Percentiles rank a stretch among this genome's conserved stretches.
Evolutionary conservation across 2,113 vertebrate species (phyloP).

Genomic region (Helogale parvula): DNA sequence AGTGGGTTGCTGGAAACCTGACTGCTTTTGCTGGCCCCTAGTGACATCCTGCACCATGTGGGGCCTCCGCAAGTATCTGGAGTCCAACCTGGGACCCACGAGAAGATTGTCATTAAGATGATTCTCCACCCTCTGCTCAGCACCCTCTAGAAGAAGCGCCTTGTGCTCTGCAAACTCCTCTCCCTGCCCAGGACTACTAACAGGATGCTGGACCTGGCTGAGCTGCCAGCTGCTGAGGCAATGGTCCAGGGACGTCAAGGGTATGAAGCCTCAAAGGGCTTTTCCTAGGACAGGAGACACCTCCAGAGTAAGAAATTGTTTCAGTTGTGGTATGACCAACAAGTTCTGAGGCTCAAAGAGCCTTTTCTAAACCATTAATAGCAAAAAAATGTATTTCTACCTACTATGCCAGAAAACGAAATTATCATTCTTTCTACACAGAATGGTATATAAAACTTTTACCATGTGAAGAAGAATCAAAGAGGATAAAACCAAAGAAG

Average conservation of each 20-base stretch:
- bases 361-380: background rate
- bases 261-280: background rate
- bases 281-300: background rate
- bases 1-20: background rate
- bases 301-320: background rate
- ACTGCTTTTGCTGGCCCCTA: background rate
- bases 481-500: background rate
- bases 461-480: background rate
- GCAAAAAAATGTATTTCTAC: background rate
- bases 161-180: background rate
- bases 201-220: background rate
- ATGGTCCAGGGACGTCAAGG: background rate
- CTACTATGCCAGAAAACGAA: background rate
- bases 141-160: background rate
- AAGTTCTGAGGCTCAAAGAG: background rate
- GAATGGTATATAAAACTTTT: background rate
- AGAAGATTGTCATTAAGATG: slow-evolving; percentile 15
- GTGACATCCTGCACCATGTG: background rate
- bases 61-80: background rate
- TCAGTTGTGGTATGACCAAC: background rate
- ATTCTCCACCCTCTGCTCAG: background rate
- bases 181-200: background rate
- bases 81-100: background rate
- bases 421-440: background rate
- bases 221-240: background rate